Conservation (phyloP, 2,888 invertebrate species). For the Pyrgus malvae region DNA sequence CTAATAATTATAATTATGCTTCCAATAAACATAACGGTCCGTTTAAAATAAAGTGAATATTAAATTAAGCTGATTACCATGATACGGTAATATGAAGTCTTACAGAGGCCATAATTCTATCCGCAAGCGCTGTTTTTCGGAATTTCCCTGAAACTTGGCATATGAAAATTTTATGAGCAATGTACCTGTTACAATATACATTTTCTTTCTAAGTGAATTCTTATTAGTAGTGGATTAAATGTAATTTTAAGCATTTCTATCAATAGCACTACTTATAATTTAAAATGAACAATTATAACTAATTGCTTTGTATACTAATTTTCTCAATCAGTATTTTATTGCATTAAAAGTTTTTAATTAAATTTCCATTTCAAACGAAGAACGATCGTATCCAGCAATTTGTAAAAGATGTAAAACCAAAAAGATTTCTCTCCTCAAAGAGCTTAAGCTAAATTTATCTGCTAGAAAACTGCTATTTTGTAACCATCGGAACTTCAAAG, state of each 20-base stretch:
- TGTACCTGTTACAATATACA: constrained; percentile 2
- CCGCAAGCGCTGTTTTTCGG: background rate
- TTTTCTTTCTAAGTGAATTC: too few species aligned
- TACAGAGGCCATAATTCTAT: constrained; percentile 4
- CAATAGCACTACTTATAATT: too few species aligned
- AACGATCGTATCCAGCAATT: background rate
- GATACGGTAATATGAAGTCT: background rate
- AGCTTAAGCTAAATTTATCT: background rate
- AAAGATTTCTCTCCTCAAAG: background rate
- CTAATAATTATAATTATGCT: too few species aligned
- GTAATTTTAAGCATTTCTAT: too few species aligned
- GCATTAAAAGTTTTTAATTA: too few species aligned
- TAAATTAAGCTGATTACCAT: background rate
- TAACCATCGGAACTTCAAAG: background rate
- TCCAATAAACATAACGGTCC: background rate
- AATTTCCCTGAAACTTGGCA: background rate
- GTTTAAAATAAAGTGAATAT: background rate
- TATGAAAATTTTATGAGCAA: constrained; percentile 13
- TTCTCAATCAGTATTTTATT: too few species aligned
- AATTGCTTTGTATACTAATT: too few species aligned
- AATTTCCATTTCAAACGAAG: background rate
- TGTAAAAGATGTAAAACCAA: background rate
- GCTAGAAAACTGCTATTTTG: background rate
- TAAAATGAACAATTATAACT: too few species aligned
- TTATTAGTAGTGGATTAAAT: too few species aligned